Percentiles rank a stretch among this genome's conserved stretches.
Conservation (phyloP, 2,888 invertebrate genomes). For the Polyommatus iphigenia region DNA sequence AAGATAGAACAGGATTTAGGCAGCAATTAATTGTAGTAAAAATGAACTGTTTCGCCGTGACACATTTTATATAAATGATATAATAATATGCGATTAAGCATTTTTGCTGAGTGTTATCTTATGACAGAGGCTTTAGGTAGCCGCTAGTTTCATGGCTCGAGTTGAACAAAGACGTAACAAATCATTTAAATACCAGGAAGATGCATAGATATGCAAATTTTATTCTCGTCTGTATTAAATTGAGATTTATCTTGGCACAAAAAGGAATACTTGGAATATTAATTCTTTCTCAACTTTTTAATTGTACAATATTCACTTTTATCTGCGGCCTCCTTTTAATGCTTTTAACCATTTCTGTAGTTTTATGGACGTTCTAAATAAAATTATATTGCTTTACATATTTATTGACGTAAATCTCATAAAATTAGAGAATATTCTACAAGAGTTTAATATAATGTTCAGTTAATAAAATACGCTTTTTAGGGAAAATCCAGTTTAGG, state of each 20-base stretch:
- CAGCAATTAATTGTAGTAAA: too few relatives aligned
- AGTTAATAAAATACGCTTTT: too few relatives aligned
- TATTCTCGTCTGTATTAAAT: conserved; percentile 15
- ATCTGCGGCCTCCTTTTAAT: neutral
- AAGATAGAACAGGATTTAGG: too few relatives aligned
- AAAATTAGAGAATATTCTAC: too few relatives aligned
- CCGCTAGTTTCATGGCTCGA: neutral
- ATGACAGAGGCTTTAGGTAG: neutral
- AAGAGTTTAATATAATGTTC: too few relatives aligned
- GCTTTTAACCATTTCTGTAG: neutral
- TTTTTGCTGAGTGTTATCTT: neutral
- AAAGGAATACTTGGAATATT: conserved; percentile 17
- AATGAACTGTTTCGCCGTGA: too few relatives aligned
- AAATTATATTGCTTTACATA: neutral
- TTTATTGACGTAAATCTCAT: too few relatives aligned
- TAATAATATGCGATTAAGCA: neutral
- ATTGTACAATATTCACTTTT: conserved; percentile 5
- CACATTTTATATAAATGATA: too few relatives aligned
- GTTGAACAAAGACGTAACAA: conserved; percentile 21
- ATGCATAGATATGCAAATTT: conserved; percentile 27
- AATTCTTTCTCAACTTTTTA: conserved; percentile 9
- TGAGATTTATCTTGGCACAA: conserved; percentile 8
- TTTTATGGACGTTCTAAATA: neutral
- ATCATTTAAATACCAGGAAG: conserved; percentile 8
- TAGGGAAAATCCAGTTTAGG: too few relatives aligned